Evolutionary conservation across 1,140 invertebrate species (phyloP), one percentile per base, ranked within the genome.

Genomic region (Drosophila fuyamai): DNA sequence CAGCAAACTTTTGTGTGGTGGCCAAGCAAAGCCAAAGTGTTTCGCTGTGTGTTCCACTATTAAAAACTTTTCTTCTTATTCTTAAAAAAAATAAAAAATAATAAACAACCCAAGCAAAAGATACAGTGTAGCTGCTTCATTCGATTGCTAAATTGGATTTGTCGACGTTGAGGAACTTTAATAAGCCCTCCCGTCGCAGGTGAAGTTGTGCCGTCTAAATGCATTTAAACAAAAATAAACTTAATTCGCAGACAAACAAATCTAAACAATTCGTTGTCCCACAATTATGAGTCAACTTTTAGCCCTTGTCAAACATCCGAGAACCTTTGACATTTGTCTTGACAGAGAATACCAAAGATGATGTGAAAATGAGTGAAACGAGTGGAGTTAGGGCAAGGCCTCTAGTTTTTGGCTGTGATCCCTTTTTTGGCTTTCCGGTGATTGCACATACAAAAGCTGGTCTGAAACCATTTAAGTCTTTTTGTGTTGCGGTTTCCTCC

Each of bases 61-160:
- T 88, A 88, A 89, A 88, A 88, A 88, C 67, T 88, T 88, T 72
- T 16, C 38, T 68, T 48, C 32, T 23, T 23, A 23, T 23, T 23
- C 23, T 23, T 54, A 12, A 35, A 74, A 51, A 51, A 43, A 40
- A 16, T 7, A 7, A 32, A 48, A 56, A 50, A 48, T 41, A 58
- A 46, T 55, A 76, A 67, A 67, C 41, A 67, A 55, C 8, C 13
- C 18, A n/a, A 27, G 38, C 10, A 41, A 29, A 44, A 56, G 38
- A 68, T n/a, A 59, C 13, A 5, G 41, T 12, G 12, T 40, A 44
- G 68, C 14, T 51, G 56, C 70, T 71, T 74, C 55, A 71, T 80
- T 88, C 75, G 65, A 86, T 88, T 81, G 62, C 58, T 55, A 81
- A 80, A 78, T 88, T 72, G 76, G 84, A 89, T 89, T 88, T 88